Evolutionary conservation across 64 coral and sea anemone genomes (phyloP).

Genomic region (Dendrophyllia cribrosa): DNA sequence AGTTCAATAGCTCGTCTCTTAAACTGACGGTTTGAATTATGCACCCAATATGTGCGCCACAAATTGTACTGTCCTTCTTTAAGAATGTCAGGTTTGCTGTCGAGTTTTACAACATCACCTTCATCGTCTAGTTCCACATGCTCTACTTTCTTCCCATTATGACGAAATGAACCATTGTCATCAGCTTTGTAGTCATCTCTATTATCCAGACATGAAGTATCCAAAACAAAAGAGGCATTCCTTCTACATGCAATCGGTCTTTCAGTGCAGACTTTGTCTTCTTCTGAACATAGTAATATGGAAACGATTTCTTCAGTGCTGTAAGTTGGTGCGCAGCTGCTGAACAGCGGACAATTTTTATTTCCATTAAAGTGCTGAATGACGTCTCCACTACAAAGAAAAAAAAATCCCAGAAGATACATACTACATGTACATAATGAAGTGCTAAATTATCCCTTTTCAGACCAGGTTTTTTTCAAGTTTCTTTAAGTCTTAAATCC

Average conservation of each 20-base stretch:
- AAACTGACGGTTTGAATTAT: constrained; percentile 5
- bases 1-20: background rate
- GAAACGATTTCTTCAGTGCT: constrained; percentile 17
- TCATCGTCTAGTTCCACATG: constrained; percentile 8
- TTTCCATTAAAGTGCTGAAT: constrained; percentile 4
- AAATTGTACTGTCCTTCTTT: constrained; percentile 23
- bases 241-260: background rate
- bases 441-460: constrained; percentile 10
- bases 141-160: constrained; percentile 5
- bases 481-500: constrained; percentile 1
- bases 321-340: constrained; percentile 2
- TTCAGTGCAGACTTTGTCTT: constrained; percentile 10
- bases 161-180: background rate
- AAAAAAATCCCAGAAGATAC: constrained; percentile 22
- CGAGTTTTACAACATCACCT: background rate
- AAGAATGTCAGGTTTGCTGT: background rate
- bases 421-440: background rate
- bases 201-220: background rate
- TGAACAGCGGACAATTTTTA: constrained; percentile 1
- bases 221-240: constrained; percentile 6
- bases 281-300: background rate
- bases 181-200: constrained; percentile 21
- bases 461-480: constrained; percentile 21
- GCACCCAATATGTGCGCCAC: background rate
- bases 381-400: background rate